Evolutionary conservation across 2,888 invertebrate genomes (phyloP).

Genomic region (Ptycholaimellus sp.): DNA sequence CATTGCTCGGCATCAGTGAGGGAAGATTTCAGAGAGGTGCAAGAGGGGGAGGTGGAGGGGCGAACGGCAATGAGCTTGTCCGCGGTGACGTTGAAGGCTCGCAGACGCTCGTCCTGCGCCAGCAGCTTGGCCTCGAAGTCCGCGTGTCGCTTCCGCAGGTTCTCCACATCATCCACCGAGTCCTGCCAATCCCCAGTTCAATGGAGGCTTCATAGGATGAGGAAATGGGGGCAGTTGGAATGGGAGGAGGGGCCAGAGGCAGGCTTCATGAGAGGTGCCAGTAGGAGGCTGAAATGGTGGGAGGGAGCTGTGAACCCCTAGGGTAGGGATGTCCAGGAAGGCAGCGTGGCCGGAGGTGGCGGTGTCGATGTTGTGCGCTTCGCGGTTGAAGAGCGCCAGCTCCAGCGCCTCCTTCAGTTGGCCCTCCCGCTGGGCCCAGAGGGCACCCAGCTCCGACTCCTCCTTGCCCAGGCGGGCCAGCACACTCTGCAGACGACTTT

Average conservation of each 20-base stretch:
- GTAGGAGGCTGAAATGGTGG: not conserved
- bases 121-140: constrained; percentile 70
- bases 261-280: not conserved
- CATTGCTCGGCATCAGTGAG: no score
- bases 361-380: constrained; percentile 88
- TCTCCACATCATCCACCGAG: constrained; percentile 43
- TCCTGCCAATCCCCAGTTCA: constrained; percentile 9
- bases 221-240: not conserved
- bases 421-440: constrained; percentile 61
- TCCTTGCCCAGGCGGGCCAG: constrained; percentile 48
- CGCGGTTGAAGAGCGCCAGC: constrained; percentile 64
- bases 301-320: constrained; percentile 45
- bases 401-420: constrained; percentile 65
- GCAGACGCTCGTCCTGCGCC: constrained; percentile 72
- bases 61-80: constrained; percentile 52
- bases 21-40: no score
- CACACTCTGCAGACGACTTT: constrained; percentile 26
- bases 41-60: no score
- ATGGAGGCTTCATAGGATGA: no score
- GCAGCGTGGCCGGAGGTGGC: constrained; percentile 77
- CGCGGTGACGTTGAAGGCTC: constrained; percentile 55
- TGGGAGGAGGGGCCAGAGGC: not conserved
- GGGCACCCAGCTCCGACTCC: constrained; percentile 37
- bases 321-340: constrained; percentile 60
- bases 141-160: constrained; percentile 66